Conservation (phyloP, 64 coral and sea anemone species). For the Montipora cactus region DNA sequence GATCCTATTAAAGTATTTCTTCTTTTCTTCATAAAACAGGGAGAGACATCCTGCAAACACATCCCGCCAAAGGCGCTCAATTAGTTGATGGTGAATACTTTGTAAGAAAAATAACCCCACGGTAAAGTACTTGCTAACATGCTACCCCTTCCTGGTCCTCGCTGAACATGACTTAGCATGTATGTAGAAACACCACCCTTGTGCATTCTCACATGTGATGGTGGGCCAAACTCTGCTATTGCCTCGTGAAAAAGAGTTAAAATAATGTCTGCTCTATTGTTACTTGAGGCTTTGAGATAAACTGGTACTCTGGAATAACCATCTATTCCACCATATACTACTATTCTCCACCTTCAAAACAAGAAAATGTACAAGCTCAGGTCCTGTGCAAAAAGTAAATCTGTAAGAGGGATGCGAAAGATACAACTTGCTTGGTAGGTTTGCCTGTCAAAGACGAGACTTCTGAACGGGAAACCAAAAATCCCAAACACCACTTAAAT, state of each 20-base stretch:
- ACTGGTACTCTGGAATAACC: not conserved
- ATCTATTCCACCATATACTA: not conserved
- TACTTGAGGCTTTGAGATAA: not conserved
- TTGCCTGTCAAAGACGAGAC: too few relatives aligned
- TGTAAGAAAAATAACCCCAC: not conserved
- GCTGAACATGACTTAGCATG: slow-evolving; percentile 38
- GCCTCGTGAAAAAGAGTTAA: not conserved
- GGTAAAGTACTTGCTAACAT: slow-evolving; percentile 41
- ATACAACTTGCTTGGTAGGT: too few relatives aligned
- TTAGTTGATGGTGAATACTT: slow-evolving; percentile 57
- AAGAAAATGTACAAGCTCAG: too few relatives aligned
- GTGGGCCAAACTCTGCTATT: slow-evolving; percentile 24
- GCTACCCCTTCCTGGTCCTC: slow-evolving; percentile 53
- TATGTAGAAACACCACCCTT: slow-evolving; percentile 43
- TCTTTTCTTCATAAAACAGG: slow-evolving; percentile 20
- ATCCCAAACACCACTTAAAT: too few relatives aligned
- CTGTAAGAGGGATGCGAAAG: too few relatives aligned
- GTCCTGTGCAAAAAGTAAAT: too few relatives aligned
- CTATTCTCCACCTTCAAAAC: not conserved
- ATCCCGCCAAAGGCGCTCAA: slow-evolving; percentile 65
- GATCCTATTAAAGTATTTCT: too few relatives aligned
- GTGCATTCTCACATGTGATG: slow-evolving; percentile 7
- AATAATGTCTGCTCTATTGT: slow-evolving; percentile 49
- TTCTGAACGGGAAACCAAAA: too few relatives aligned
- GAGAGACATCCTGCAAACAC: slow-evolving; percentile 49